Base-by-base conservation (phyloP, 2,888 invertebrate genomes). In the Caenorhabditis doughertyi region DNA sequence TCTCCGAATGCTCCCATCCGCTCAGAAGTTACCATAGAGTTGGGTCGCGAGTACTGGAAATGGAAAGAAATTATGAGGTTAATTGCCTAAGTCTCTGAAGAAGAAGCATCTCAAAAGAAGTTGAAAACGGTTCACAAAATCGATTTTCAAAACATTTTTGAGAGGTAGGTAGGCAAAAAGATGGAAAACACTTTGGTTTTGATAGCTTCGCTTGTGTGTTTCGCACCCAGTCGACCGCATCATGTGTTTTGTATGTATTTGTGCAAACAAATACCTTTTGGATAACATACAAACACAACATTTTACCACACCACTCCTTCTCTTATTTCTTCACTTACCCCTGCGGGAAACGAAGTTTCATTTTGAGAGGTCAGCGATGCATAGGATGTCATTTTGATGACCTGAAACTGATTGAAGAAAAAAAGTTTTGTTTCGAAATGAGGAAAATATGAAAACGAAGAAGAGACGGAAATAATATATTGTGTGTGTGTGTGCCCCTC, bases 1-100 rank as follows among this genome's bases (percentile, higher is more conserved):
- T 84, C 83, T 7, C 84, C 82, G 73, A 86, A 86, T 39, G 85
- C 85, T 18, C 85, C 85, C 85, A 86, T 86, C 42, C 84, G 68
- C 51, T 86, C 85, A 13, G 84, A 84, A 23, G 79, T 74, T 13
- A 44, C 56, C 67, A 80, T 77, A 7, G 85, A 80, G 1, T 64
- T 55, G 5, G 56, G 67, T 23, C 56, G 68, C 0, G 76, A 71
- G 27, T 56, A n/a, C 77, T 77, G 11, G 3, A 39, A 39, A 16
- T 2, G 11, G 5, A 2, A 9, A 16, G 39, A 16, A 2, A 9
- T 39, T 39, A 9, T 4, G 11, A 11, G 13, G 11, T n/a, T n/a
- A n/a, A n/a, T n/a, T n/a, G 39, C 3, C 39, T 39, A 32, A 9
- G 32, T 32, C 9, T 9, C 9, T 32, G 32, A 16, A 39, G 13